Evolutionary conservation across 2,113 vertebrate genomes (phyloP), one percentile per base, ranked within the genome.

Genomic region (Strigops habroptila): DNA sequence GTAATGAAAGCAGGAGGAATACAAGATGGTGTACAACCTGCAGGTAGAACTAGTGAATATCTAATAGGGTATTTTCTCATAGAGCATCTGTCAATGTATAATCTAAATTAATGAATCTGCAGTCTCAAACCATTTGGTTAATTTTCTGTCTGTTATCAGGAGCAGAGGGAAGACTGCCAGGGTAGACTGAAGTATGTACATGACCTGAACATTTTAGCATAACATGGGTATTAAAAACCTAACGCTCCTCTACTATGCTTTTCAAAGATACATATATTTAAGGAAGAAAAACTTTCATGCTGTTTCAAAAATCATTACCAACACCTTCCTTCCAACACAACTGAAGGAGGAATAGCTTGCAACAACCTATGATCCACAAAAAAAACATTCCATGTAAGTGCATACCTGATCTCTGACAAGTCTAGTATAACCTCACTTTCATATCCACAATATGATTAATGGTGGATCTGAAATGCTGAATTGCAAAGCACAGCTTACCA

Each of bases 71-170:
- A 41, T 90, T 93, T 94, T 83, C 82, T 68, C 31, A 84, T 63
- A 78, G 24, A 81, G 60, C 68, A 86, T 48, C 73, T 83, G 71
- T 41, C 82, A 88, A 21, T 35, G 64, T 41, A 59, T 67, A 93
- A 90, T 18, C 82, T 67, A 93, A 94, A 94, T 86, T 88, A 96
- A 81, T 68, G n/a, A 60, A 43, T 88, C 41, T 25, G 73, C 85
- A 90, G 53, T 41, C 73, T 88, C 94, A 82, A 60, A 91, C 46
- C 37, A 39, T 68, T 90, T 71, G 55, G 39, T 86, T 91, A 30
- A 60, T 91, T 93, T 95, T 94, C 69, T 43, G 5, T 52, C 71
- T 77, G 71, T 91, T 91, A 82, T 67, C 82, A 80, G 85, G 23
- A 90, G 33, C 37, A 46, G 51, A 81, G 51, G 51, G 46, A 95